phyloP scores from a whole-genome alignment of 2,797 vertebrate species.

The Pipistrellus nathusii region DNA sequence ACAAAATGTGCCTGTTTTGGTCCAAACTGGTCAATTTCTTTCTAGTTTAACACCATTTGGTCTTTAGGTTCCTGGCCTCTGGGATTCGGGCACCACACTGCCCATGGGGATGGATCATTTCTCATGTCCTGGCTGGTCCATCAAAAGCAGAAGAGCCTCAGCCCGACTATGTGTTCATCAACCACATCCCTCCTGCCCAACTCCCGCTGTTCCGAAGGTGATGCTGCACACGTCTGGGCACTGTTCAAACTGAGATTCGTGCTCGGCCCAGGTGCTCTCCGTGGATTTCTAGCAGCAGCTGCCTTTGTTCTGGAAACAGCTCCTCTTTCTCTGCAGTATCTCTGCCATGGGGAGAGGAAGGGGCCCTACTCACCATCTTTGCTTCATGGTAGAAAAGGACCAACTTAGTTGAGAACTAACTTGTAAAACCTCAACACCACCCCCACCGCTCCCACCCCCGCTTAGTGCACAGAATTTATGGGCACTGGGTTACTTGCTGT shows the following conservation, averaged over 20 bases:
- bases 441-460: fast-evolving
- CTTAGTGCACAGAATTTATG: not conserved
- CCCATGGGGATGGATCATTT: not conserved
- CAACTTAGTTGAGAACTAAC: not conserved
- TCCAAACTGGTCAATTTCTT: not conserved
- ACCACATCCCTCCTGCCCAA: not conserved
- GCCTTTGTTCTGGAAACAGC: not conserved
- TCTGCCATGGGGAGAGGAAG: not conserved
- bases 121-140: not conserved
- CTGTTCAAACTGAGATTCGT: not conserved
- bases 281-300: not conserved
- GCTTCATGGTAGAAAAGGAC: not conserved
- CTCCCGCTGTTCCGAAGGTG: fast-evolving
- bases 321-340: not conserved
- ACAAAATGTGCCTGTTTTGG: not conserved
- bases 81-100: not conserved
- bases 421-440: not conserved
- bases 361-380: not conserved
- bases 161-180: too few relatives aligned
- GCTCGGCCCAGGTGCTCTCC: not conserved
- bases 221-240: not conserved
- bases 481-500: too few relatives aligned
- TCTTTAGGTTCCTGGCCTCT: not conserved
- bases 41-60: not conserved
- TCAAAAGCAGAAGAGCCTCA: not conserved